Evolutionary conservation across 2,113 vertebrate species (phyloP), one percentile per base, ranked within the genome.

Genomic region (Cygnus atratus): DNA sequence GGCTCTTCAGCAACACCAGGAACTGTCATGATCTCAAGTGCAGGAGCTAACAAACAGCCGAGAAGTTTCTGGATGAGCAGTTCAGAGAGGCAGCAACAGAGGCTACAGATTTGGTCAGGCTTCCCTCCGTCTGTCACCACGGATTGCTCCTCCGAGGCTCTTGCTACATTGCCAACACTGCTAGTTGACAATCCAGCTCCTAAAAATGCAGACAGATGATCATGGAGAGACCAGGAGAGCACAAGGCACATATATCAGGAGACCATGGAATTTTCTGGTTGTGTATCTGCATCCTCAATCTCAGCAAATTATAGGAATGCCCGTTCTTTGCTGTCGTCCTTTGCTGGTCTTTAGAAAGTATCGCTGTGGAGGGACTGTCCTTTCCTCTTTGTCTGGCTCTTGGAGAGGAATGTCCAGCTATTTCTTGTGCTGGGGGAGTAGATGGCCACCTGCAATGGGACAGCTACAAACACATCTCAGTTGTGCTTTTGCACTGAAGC

Each of bases 41-140:
- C 85, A 78, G 78, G 2, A 74, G 87, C 84, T 80, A 81, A 85
- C 74, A 92, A 88, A 96, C 83, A 84, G 72, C 63, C 1, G 67
- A 95, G 90, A 75, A 81, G 48, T 93, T 95, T 93, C 95, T 96
- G 95, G 79, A 54, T 93, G 93, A 96, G 68, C 93, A 93, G 83
- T 33, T 93, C 93, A 29, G 52, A 80, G 75, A 71, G 31, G 24
- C 78, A 83, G 91, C 48, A 87, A 52, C 71, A 77, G 46, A 85
- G 72, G 46, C 62, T 63, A 37, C 55, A 25, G 17, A 0, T 63
- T n/a, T 65, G 76, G 65, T 39, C 87, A 80, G 75, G n/a, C 28
- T 63, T 86, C n/a, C 75, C 48, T 12, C 31, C 0, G 50, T n/a
- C 74, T 78, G 71, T 31, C 6, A 2, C 37, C 67, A 43, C 46